These are phyloP conservation scores for Notothenia rossii DNA, from an alignment of 2,113 vertebrate genomes.

Conservation along the genomic window DNA sequence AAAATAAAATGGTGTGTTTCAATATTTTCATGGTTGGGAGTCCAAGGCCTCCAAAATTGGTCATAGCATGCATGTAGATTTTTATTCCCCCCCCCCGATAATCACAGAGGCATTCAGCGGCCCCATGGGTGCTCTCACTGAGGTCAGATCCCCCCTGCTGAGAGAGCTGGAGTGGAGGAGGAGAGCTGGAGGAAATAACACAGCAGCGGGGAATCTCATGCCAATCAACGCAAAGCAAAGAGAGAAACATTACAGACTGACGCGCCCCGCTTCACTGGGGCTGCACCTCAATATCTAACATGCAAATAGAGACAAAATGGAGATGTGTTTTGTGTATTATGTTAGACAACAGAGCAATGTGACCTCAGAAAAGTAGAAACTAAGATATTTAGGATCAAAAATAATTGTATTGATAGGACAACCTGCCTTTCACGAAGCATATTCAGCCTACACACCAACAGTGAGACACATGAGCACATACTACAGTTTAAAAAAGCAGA, in stretches of 20 bases:
- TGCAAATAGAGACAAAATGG: too few relatives aligned
- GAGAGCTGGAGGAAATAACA: conserved; percentile 80
- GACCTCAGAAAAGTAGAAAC: too few relatives aligned
- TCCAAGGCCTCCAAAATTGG: conserved; percentile 45
- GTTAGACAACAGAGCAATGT: too few relatives aligned
- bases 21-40: conserved; percentile 19
- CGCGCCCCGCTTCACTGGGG: conserved; percentile 52
- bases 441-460: too few relatives aligned
- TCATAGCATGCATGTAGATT: conserved; percentile 43
- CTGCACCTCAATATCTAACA: conserved; percentile 1
- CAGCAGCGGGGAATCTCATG: conserved; percentile 70
- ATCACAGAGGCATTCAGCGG: conserved; percentile 55
- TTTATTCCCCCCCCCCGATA: conserved; percentile 45
- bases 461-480: too few relatives aligned
- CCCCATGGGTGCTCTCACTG: conserved; percentile 60
- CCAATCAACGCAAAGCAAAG: conserved; percentile 76
- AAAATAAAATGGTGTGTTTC: conserved; percentile 15
- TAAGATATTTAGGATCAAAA: too few relatives aligned
- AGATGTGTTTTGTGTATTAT: too few relatives aligned
- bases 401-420: too few relatives aligned
- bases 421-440: too few relatives aligned
- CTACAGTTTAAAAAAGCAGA: too few relatives aligned
- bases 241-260: conserved; percentile 64
- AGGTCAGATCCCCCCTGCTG: conserved; percentile 72
- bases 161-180: conserved; percentile 59